Evolutionary conservation across 2,888 invertebrate genomes (phyloP).

Genomic region (Melanchra persicariae): DNA sequence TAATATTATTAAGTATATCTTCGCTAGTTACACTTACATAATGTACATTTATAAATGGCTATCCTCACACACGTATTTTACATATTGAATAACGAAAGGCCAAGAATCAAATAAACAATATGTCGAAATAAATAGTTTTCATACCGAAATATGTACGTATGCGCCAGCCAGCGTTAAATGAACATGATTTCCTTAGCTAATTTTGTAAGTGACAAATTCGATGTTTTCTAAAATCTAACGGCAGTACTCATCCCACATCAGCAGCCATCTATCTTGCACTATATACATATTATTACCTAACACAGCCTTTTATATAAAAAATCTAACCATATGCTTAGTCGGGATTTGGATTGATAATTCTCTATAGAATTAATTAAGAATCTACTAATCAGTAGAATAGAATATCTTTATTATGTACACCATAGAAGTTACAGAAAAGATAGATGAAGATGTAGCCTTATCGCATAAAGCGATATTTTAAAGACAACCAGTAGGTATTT

Average conservation of each 20-base stretch:
- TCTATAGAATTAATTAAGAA: neutral
- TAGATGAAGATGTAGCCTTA: no score
- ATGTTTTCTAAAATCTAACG: slow-evolving; percentile 9
- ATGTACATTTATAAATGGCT: neutral
- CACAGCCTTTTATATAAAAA: neutral
- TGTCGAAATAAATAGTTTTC: neutral
- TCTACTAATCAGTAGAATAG: no score
- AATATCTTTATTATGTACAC: no score
- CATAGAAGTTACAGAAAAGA: no score
- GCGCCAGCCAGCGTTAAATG: neutral
- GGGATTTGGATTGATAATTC: no score
- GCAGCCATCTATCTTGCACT: slow-evolving; percentile 27
- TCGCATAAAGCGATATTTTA: no score
- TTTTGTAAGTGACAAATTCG: neutral
- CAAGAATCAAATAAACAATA: neutral
- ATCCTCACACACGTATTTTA: neutral
- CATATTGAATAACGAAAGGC: neutral
- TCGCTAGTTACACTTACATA: slow-evolving; percentile 26
- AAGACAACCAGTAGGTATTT: neutral
- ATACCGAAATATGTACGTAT: neutral
- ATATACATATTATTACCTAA: slow-evolving; percentile 20
- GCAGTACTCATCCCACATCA: slow-evolving; percentile 16
- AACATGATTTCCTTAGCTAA: neutral
- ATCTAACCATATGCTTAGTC: neutral
- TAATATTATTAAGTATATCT: slow-evolving; percentile 20